These are phyloP conservation scores for Psammodynastes pulverulentus DNA, from an alignment of 2,113 vertebrate species.

Conservation along the genomic window DNA sequence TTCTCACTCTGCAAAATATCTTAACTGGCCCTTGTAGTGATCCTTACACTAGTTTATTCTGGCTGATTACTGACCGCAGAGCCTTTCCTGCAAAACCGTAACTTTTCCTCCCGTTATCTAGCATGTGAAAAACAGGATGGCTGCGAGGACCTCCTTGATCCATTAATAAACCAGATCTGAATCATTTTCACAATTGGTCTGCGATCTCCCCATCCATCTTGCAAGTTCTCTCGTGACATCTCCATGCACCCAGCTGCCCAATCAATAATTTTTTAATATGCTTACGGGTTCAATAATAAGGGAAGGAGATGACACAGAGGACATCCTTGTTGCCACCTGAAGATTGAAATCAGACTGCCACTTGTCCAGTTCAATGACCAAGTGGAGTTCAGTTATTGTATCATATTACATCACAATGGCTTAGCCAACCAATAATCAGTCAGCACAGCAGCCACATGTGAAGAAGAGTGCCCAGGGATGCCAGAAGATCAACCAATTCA, in stretches of 20 bases:
- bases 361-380: neutral
- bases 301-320: neutral
- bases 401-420: neutral
- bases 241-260: neutral
- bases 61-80: neutral
- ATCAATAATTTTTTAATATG: neutral
- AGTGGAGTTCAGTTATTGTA: neutral
- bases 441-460: neutral
- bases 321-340: neutral
- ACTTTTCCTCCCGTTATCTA: neutral
- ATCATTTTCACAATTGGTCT: neutral
- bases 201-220: neutral
- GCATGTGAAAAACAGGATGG: neutral
- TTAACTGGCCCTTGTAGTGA: neutral
- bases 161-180: neutral
- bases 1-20: neutral
- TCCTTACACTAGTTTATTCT: neutral
- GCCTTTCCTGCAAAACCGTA: neutral
- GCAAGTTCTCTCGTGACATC: neutral
- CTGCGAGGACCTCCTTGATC: neutral
- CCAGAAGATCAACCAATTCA: too few relatives aligned
- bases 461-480: neutral
- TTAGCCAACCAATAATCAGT: neutral
- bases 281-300: neutral
- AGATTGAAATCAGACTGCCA: neutral